Percentiles rank a stretch among this genome's conserved stretches.
Evolutionary conservation across 2,888 invertebrate genomes (phyloP).

Genomic region (Tachina grossa): DNA sequence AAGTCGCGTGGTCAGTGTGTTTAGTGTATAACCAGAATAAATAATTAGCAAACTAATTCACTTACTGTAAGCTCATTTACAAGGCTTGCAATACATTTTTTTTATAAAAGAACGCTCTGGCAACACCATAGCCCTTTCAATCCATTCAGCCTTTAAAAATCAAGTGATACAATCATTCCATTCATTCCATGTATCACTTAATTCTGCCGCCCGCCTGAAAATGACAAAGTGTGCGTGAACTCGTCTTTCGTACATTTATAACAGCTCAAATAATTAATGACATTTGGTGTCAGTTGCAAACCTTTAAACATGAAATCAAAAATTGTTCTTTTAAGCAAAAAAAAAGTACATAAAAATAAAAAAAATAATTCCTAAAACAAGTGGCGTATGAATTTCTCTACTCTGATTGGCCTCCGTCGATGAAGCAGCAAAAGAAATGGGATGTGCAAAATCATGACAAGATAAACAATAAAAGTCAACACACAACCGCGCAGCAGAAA

Average conservation of each 20-base stretch:
- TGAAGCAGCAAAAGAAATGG: conserved; percentile 4
- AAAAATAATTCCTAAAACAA: conserved; percentile 31
- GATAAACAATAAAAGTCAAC: conserved; percentile 55
- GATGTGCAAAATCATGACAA: conserved; percentile 35
- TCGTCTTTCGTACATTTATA: conserved; percentile 42
- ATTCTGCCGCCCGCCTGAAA: background rate
- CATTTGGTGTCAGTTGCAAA: conserved; percentile 80
- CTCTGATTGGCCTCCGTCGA: conserved; percentile 32
- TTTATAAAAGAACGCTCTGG: background rate
- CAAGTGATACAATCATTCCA: no score
- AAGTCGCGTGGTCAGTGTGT: no score
- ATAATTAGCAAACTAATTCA: no score
- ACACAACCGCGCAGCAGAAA: background rate
- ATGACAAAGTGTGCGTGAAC: conserved; percentile 62
- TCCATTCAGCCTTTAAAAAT: background rate
- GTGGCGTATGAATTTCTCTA: conserved; percentile 4
- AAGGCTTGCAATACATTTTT: background rate
- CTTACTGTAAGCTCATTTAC: no score
- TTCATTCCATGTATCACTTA: background rate
- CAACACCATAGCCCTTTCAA: background rate
- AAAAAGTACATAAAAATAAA: conserved; percentile 59
- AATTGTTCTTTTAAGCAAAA: conserved; percentile 41
- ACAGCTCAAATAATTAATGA: conserved; percentile 77
- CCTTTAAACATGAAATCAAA: conserved; percentile 79
- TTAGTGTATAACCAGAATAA: no score